Percentiles rank a stretch among this genome's conserved stretches.
These are phyloP conservation scores for Umimayanthus kanabou DNA, from an alignment of 92 coral and sea anemone genomes.

Conservation along the genomic window DNA sequence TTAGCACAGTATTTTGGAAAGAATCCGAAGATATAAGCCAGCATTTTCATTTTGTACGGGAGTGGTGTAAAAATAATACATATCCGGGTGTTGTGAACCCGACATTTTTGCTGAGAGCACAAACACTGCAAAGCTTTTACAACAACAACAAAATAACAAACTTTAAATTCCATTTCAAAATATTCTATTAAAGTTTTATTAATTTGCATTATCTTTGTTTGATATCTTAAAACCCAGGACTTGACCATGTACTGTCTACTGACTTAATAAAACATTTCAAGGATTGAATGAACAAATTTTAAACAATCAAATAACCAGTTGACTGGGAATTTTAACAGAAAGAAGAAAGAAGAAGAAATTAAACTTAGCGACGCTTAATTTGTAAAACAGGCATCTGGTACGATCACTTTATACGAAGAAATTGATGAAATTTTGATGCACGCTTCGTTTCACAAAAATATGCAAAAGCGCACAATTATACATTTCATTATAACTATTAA, in stretches of 20 bases:
- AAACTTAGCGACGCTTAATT: neutral
- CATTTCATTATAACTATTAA: neutral
- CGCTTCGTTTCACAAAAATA: neutral
- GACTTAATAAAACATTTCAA: neutral
- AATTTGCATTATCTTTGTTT: neutral
- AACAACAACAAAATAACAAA: neutral
- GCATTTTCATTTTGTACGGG: neutral
- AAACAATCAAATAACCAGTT: neutral
- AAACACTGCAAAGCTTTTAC: neutral
- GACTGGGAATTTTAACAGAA: neutral
- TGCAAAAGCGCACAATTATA: neutral
- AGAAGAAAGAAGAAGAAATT: neutral
- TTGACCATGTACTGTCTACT: neutral
- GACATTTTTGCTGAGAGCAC: neutral
- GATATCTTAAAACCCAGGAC: neutral
- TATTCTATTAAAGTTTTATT: neutral
- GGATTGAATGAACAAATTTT: too few species aligned
- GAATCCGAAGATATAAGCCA: neutral
- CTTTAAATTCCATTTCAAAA: neutral
- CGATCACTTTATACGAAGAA: neutral
- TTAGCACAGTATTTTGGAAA: neutral
- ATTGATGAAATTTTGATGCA: neutral
- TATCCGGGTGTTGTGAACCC: neutral
- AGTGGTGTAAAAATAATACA: neutral
- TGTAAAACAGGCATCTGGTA: neutral